These are phyloP conservation scores for Darevskia nairensis DNA, from an alignment of 2,797 vertebrate species.

Conservation along the genomic window DNA sequence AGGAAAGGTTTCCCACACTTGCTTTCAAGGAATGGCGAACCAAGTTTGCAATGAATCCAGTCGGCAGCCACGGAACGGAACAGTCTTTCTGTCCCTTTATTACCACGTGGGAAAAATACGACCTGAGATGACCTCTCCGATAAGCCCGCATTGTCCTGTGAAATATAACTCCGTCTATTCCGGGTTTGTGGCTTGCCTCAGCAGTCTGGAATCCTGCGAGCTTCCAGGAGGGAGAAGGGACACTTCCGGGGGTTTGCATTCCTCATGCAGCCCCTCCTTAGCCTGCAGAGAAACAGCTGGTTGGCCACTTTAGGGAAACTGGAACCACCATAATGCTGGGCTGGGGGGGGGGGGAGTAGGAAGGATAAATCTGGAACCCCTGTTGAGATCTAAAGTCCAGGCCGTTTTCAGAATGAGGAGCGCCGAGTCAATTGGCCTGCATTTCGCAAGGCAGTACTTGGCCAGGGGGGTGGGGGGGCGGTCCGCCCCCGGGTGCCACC, in stretches of 20 bases:
- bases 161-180: constrained; percentile 51
- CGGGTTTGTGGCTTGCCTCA: constrained; percentile 72
- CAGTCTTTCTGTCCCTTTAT: neutral
- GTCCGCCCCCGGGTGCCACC: too few species aligned
- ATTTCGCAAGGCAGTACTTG: neutral
- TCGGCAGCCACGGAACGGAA: neutral
- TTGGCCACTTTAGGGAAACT: constrained; percentile 7
- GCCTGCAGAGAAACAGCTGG: neutral
- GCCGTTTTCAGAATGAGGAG: neutral
- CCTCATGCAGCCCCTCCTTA: constrained; percentile 59
- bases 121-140: constrained; percentile 35
- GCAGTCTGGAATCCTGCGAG: constrained; percentile 76
- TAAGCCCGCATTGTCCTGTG: neutral
- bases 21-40: neutral
- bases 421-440: neutral
- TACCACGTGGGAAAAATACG: neutral
- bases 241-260: constrained; percentile 57
- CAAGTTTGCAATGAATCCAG: neutral
- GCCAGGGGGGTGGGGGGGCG: too few species aligned
- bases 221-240: constrained; percentile 53
- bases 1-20: neutral
- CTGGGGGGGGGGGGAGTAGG: too few species aligned
- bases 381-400: neutral
- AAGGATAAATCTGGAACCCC: neutral
- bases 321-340: neutral